These are phyloP conservation scores for Sitobion miscanthi DNA, from an alignment of 1,140 invertebrate species.

Conservation along the genomic window DNA sequence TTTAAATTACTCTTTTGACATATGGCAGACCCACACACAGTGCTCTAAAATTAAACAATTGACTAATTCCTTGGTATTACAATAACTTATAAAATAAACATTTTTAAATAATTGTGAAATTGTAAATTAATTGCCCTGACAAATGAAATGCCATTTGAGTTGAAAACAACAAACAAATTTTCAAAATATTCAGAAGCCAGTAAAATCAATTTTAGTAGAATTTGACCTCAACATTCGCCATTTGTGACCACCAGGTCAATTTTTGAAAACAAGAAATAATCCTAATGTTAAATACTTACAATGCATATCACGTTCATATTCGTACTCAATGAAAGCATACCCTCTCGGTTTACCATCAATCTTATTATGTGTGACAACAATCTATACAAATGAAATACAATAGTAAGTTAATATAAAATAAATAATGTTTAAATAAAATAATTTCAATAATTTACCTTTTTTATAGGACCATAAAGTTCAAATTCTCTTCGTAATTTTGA, in stretches of 20 bases:
- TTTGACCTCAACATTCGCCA: constrained; percentile 43
- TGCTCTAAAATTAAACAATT: no score
- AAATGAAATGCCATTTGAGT: no score
- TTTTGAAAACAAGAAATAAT: constrained; percentile 19
- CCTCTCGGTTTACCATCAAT: constrained; percentile 91
- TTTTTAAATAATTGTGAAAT: background rate
- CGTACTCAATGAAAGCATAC: constrained; percentile 99
- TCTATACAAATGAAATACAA: constrained; percentile 70
- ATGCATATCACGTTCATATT: constrained; percentile 99
- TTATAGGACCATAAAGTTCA: constrained; percentile 97
- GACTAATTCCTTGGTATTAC: no score
- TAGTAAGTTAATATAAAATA: constrained; percentile 25
- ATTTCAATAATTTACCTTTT: constrained; percentile 76
- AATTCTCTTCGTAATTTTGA: constrained; percentile 97
- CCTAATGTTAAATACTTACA: constrained; percentile 77
- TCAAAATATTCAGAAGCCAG: background rate
- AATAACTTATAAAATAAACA: no score
- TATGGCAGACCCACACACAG: no score
- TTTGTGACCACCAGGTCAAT: constrained; percentile 17
- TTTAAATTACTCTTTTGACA: no score
- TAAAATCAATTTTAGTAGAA: background rate
- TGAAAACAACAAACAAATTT: background rate
- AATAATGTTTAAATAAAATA: background rate
- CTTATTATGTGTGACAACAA: constrained; percentile 83
- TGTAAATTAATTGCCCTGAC: no score